A percentile compares a stretch with the other conserved stretches of the same genome.
Conservation (phyloP, 2,797 vertebrate genomes). For the Acanthurus tractus region DNA sequence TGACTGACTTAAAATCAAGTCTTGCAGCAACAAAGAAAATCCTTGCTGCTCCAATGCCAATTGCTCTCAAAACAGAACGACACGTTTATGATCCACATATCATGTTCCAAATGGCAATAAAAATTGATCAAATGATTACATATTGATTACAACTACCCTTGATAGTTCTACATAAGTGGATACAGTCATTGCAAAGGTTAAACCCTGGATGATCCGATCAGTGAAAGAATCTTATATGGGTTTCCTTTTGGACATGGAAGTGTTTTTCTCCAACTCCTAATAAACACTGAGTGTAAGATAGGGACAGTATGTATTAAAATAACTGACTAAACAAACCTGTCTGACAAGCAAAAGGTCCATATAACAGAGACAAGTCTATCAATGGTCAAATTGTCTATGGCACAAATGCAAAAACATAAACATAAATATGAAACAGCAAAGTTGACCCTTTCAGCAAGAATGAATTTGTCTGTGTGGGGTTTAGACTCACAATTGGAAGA, state of each 20-base stretch:
- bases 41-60: neutral
- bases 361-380: neutral
- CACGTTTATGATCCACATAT: slow-evolving; percentile 7
- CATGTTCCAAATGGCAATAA: neutral
- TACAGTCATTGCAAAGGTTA: neutral
- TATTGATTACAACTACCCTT: neutral
- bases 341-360: neutral
- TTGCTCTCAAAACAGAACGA: slow-evolving; percentile 4
- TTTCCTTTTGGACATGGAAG: neutral
- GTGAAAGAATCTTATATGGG: neutral
- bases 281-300: neutral
- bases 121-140: neutral
- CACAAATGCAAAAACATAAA: too few relatives aligned
- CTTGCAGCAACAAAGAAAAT: neutral
- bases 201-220: neutral
- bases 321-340: slow-evolving; percentile 5
- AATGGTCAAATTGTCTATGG: slow-evolving; percentile 13
- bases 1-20: slow-evolving; percentile 9
- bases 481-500: slow-evolving; percentile 56
- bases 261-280: slow-evolving; percentile 16
- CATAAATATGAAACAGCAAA: neutral
- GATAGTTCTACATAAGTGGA: neutral
- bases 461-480: slow-evolving; percentile 60
- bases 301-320: slow-evolving; percentile 15
- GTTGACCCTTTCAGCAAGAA: slow-evolving; percentile 59